Evolutionary conservation across 2,888 invertebrate species (phyloP), one percentile per base, ranked within the genome.

Genomic region (Altica lythri): DNA sequence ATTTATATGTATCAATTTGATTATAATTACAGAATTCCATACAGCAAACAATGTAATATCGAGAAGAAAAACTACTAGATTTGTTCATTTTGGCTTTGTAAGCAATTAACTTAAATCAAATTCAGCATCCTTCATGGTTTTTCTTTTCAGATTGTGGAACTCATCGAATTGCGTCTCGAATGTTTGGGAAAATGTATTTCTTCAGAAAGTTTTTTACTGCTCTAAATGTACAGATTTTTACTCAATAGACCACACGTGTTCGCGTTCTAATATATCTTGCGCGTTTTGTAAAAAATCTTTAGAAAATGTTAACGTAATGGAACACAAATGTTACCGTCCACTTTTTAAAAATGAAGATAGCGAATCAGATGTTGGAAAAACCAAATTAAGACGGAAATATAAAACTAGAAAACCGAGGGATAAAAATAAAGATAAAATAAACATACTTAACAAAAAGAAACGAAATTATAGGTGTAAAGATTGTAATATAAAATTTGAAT

Each of bases 401-500:
- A 45, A 29, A 12, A 2, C 4, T 1, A 17, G 49, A 10, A 40
- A 42, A 32, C 25, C 42, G 2, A 43, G 17, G 19, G 30, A 38
- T 6, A 14, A 32, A 12, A 3, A 13, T 2, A 43, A 29, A 30
- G 30, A 38, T 6, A 14, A 32, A 12, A 3, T 14, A 2, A 1
- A 12, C 13, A 10, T 2, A 4, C 25, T 32, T 5, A 29, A 14
- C 9, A 17, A 35, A 9, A 16, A 30, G 22, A 38, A 32, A n/a
- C 8, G 42, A 32, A 18, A 4, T 0, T 42, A 46, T 17, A 25
- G 38, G 19, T 59, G 61, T 27, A 53, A 50, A 35, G 45, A 50
- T 16, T 64, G 62, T 42, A 37, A 57, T 8, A 47, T 57, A 2
- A 55, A 56, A 27, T 64, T 64, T 27, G 58, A 59, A 16, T 53